These are phyloP conservation scores for Hofmannophila pseudospretella DNA, from an alignment of 2,888 invertebrate species.

Conservation along the genomic window DNA sequence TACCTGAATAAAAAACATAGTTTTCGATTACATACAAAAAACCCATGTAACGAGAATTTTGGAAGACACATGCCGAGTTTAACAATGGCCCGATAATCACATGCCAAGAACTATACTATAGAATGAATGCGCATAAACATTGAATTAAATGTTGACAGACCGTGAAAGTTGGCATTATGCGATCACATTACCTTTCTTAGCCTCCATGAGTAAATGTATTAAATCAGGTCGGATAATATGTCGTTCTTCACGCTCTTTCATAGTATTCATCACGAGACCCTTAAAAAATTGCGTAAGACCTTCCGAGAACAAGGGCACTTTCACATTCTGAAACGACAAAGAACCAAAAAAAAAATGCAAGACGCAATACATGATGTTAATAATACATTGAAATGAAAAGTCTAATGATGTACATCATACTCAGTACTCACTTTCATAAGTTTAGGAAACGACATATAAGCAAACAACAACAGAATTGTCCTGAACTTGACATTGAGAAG, in stretches of 20 bases:
- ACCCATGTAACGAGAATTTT: no score
- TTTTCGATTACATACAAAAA: no score
- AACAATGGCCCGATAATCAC: no score
- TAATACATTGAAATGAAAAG: no score
- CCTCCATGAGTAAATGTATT: constrained; percentile 76
- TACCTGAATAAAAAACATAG: constrained; percentile 14
- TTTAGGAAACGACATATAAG: constrained; percentile 16
- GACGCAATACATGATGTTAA: no score
- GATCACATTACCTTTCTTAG: constrained; percentile 70
- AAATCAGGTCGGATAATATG: constrained; percentile 67
- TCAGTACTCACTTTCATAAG: constrained; percentile 19
- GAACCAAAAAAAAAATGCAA: not conserved
- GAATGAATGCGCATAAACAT: no score
- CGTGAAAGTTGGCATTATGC: no score
- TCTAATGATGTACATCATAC: no score
- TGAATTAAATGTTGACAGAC: no score
- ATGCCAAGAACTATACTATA: no score
- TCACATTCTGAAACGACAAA: constrained; percentile 23
- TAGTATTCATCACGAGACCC: constrained; percentile 47
- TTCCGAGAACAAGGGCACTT: constrained; percentile 28
- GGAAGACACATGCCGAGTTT: no score
- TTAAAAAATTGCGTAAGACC: constrained; percentile 38
- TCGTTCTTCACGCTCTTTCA: constrained; percentile 46
- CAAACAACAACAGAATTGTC: constrained; percentile 20
- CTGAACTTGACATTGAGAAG: constrained; percentile 35